Conservation (phyloP, 1,140 invertebrate genomes). For the Ips typographus region DNA sequence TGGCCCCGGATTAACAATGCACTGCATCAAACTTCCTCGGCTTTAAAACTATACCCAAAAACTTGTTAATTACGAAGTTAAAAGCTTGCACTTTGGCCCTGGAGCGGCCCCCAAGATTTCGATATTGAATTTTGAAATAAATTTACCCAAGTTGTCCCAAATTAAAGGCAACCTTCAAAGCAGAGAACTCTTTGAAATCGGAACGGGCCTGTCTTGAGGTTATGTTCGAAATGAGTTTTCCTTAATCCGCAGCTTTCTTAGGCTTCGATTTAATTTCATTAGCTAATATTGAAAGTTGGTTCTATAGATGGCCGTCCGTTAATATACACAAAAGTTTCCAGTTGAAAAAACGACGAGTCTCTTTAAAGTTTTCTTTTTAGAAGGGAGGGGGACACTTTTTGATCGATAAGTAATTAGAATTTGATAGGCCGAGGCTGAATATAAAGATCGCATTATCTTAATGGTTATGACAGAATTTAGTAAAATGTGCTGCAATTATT, state of each 20-base stretch:
- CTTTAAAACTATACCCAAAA: slow-evolving; percentile 23
- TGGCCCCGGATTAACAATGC: slow-evolving; percentile 3
- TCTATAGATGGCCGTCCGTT: slow-evolving; percentile 2
- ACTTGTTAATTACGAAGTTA: slow-evolving; percentile 29
- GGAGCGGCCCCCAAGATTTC: slow-evolving; percentile 5
- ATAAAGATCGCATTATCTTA: too few relatives aligned
- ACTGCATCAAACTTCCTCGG: slow-evolving; percentile 8
- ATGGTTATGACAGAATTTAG: too few relatives aligned
- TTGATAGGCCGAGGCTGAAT: too few relatives aligned
- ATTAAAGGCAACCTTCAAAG: slow-evolving; percentile 4
- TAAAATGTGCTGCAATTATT: too few relatives aligned
- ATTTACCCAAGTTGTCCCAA: slow-evolving; percentile 19
- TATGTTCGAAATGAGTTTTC: slow-evolving; percentile 9
- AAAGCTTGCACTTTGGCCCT: slow-evolving; percentile 12
- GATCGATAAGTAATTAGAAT: too few relatives aligned
- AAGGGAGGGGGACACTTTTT: too few relatives aligned
- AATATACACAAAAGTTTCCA: neutral
- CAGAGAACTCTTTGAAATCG: slow-evolving; percentile 7
- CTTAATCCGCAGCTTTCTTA: slow-evolving; percentile 4
- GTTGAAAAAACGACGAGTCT: too few relatives aligned
- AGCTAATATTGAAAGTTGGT: slow-evolving; percentile 17
- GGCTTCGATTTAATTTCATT: slow-evolving; percentile 12
- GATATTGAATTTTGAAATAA: slow-evolving; percentile 28
- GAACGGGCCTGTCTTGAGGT: slow-evolving; percentile 9
- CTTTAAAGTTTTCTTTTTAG: too few relatives aligned